Evolutionary conservation across 1,140 invertebrate species (phyloP).

Genomic region (Reticulitermes speratus): DNA sequence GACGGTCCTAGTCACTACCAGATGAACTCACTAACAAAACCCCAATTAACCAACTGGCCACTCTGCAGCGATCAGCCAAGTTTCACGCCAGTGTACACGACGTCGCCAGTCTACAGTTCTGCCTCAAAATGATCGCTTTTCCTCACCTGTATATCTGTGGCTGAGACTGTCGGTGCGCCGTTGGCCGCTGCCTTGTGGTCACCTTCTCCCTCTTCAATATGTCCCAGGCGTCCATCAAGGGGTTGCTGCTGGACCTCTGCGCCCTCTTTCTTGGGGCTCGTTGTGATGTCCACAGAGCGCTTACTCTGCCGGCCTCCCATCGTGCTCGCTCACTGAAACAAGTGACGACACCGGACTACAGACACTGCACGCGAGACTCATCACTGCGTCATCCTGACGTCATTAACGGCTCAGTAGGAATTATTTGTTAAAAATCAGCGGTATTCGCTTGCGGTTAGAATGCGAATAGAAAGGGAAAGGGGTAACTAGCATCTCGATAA

Average conservation of each 20-base stretch:
- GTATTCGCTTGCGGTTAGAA: too few relatives aligned
- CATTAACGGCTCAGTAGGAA: not conserved
- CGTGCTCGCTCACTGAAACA: conserved; percentile 17
- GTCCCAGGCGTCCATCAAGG: conserved; percentile 28
- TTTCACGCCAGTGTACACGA: too few relatives aligned
- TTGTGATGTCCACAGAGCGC: conserved; percentile 39
- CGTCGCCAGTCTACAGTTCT: too few relatives aligned
- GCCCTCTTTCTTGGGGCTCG: conserved; percentile 36
- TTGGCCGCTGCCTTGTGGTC: conserved; percentile 24
- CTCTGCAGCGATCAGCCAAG: too few relatives aligned
- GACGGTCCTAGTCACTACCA: too few relatives aligned
- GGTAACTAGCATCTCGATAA: too few relatives aligned
- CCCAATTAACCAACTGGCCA: too few relatives aligned
- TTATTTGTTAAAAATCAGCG: too few relatives aligned
- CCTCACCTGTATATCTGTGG: conserved; percentile 27
- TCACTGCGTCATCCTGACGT: not conserved
- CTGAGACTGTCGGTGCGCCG: not conserved
- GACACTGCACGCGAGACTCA: not conserved
- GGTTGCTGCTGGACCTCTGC: conserved; percentile 26
- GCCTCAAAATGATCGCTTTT: too few relatives aligned
- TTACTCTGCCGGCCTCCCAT: conserved; percentile 40
- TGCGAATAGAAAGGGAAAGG: too few relatives aligned
- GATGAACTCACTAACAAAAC: too few relatives aligned
- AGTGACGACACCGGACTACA: not conserved
- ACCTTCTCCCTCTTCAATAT: conserved; percentile 25